Percentiles rank a stretch among this genome's conserved stretches.
Evolutionary conservation across 2,888 invertebrate genomes (phyloP).

Genomic region (Galerucella calmariensis): DNA sequence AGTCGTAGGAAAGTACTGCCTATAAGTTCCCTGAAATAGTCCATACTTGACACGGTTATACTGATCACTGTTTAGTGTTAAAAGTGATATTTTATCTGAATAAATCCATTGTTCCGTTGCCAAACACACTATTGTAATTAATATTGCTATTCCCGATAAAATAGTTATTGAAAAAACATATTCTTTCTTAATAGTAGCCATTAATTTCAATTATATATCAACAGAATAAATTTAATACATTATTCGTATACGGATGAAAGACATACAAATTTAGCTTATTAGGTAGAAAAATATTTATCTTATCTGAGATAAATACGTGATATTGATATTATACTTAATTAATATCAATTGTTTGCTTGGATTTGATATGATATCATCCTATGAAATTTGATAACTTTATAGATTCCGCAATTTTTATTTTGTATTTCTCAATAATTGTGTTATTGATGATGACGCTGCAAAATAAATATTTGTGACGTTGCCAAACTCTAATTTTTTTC

Average conservation of each 20-base stretch:
- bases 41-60: constrained; percentile 54
- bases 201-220: constrained; percentile 31
- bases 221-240: not conserved
- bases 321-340: not conserved
- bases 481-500: too few relatives aligned
- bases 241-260: not conserved
- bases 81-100: constrained; percentile 43
- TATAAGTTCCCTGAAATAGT: constrained; percentile 55
- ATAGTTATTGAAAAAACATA: constrained; percentile 56
- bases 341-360: not conserved
- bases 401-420: too few relatives aligned
- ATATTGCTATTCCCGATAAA: constrained; percentile 55
- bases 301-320: constrained; percentile 4
- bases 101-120: constrained; percentile 60
- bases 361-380: not conserved
- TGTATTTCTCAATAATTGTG: too few relatives aligned
- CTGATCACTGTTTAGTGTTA: not conserved
- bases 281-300: constrained; percentile 5
- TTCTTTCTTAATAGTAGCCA: constrained; percentile 57
- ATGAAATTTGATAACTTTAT: not conserved
- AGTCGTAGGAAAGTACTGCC: constrained; percentile 45
- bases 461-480: too few relatives aligned
- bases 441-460: too few relatives aligned
- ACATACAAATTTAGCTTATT: not conserved
- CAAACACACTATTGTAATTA: constrained; percentile 56